Evolutionary conservation across 1,140 invertebrate species (phyloP).

Genomic region (Mercenaria mercenaria): DNA sequence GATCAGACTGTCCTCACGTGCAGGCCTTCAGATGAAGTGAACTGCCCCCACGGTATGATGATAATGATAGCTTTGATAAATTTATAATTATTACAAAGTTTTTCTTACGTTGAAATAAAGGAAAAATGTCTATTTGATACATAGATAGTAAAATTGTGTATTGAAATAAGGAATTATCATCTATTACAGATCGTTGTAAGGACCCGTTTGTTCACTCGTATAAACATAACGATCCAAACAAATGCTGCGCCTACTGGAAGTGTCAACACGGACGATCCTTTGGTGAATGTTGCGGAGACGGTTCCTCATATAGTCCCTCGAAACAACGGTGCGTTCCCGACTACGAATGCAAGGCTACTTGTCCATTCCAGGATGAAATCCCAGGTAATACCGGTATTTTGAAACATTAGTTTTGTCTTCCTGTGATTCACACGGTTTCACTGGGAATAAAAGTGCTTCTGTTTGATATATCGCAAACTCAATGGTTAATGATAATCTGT

Average conservation of each 20-base stretch:
- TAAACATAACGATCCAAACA: not conserved
- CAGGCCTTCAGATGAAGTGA: conserved; percentile 21
- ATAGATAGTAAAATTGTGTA: too few species aligned
- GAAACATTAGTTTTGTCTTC: too few species aligned
- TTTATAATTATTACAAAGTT: not conserved
- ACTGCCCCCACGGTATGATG: conserved; percentile 49
- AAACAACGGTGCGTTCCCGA: conserved; percentile 44
- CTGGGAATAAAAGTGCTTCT: too few species aligned
- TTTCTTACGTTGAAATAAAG: too few species aligned
- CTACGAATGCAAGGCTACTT: conserved; percentile 27
- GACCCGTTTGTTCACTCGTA: conserved; percentile 18
- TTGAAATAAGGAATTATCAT: too few species aligned
- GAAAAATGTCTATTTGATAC: too few species aligned
- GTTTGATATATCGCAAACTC: too few species aligned
- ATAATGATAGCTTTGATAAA: too few species aligned
- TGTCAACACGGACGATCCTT: conserved; percentile 58
- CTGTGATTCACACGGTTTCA: too few species aligned
- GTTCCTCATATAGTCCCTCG: conserved; percentile 52
- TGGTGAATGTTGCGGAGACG: conserved; percentile 72
- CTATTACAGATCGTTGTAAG: conserved; percentile 7
- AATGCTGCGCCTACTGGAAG: conserved; percentile 72
- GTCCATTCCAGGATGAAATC: conserved; percentile 63
- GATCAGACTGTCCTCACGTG: conserved; percentile 60
- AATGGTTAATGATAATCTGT: too few species aligned
- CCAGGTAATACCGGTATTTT: conserved; percentile 45